Evolutionary conservation across 2,797 vertebrate species (phyloP), one percentile per base, ranked within the genome.

Genomic region (Falco concolor): DNA sequence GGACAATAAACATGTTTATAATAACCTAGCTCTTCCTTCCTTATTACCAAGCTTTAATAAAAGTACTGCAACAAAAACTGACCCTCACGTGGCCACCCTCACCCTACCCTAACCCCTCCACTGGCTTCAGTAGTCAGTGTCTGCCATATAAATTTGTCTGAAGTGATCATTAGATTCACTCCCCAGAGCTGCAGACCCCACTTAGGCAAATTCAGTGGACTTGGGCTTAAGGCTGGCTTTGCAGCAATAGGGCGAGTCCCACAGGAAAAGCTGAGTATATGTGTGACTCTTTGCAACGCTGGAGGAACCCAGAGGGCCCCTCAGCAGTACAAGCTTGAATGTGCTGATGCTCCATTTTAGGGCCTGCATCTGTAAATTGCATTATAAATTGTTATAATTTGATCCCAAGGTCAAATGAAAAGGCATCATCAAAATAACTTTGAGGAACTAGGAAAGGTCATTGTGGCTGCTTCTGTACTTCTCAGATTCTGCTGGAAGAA

Each of bases 311-410:
- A 38, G 52, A 21, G 25, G 70, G 24, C 17, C 30, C 47, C 47
- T 53, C 32, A 52, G 65, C 47, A 60, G 32, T 57, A 18, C 44
- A 34, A n/a, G 8, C 21, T 28, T 15, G 4, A 70, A 81, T 25
- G 52, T 90, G 84, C 80, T 95, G 90, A 84, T 77, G 56, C 34
- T 92, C n/a, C 28, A 6, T 23, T 76, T 72, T 38, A 65, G 56
- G 19, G 13, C 19, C 73, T 54, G 34, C 40, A 25, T 32, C 59
- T 64, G 32, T 40, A 56, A 89, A 84, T 57, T 74, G 32, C n/a
- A 28, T 81, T 84, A 15, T 22, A 36, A 67, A 16, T 53, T 13
- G 52, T 23, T 78, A 12, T 20, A 34, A 67, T 77, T 74, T 40
- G 32, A 81, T 68, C 42, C n/a, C 32, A 32, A 69, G 45, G 36